Evolutionary conservation across 1,140 invertebrate species (phyloP), one percentile per base, ranked within the genome.

Genomic region (Augochlora pura): DNA sequence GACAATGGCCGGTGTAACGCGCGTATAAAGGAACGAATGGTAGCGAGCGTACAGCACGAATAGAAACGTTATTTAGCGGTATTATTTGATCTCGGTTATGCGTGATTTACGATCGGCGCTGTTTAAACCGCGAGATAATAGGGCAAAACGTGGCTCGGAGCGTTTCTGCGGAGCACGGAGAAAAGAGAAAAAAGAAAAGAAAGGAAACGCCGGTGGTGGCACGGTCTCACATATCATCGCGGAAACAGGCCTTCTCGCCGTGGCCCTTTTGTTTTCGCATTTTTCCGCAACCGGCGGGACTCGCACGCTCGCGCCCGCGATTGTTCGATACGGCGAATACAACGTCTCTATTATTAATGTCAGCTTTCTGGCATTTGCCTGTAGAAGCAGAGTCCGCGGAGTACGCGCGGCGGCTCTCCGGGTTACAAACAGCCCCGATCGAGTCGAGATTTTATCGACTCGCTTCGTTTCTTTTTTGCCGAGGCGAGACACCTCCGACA

Each of bases 311-410:
- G 64, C 25, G n/a, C 10, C 42, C 42, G 42, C 38, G 76, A 77
- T 78, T 32, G 76, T 54, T 78, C 76, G 27, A 54, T 78, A 32
- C 32, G 32, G 32, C 32, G 32, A n/a, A 54, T 46, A 46, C 39
- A 78, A 78, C 76, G 60, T 78, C 76, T 64, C 68, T 72, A 46
- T 78, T 72, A 78, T 78, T 78, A 72, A 72, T 72, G 69, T 57
- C 76, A 57, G 68, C 38, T 32, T 27, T 32, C 38, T 54, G 27
- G 38, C 9, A 5, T 39, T 63, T 42, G 8, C n/a, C 60, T 21
- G 32, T 32, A 4, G 32, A 32, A 4, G n/a, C n/a, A n/a, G 1
- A 32, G 32, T 32, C 4, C 32, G 32, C 32, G 16, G 4, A 9
- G 57, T 42, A 23, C 10, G 9, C 54, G 9, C 54, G 1, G 21